Percentiles rank a stretch among this genome's conserved stretches.
Conservation (phyloP, 1,140 invertebrate species). For the Probaryconus sp. region DNA sequence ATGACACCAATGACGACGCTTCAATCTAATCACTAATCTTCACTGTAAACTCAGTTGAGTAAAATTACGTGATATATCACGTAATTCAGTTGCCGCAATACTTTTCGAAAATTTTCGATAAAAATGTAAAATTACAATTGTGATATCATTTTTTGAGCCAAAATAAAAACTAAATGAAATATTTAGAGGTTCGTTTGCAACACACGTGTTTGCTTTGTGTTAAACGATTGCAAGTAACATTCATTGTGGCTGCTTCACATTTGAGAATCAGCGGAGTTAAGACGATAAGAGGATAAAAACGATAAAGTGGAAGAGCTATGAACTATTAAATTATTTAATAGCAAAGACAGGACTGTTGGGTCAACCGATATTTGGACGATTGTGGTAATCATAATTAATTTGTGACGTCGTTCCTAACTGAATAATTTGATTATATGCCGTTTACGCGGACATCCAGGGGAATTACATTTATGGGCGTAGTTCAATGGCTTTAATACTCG, state of each 20-base stretch:
- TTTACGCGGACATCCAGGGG: slow-evolving; percentile 6
- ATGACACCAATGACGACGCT: slow-evolving; percentile 23
- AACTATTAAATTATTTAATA: slow-evolving; percentile 12
- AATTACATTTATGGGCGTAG: slow-evolving; percentile 36
- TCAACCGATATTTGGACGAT: slow-evolving; percentile 12
- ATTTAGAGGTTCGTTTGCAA: slow-evolving; percentile 12
- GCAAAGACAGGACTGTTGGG: not conserved
- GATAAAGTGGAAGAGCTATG: no score
- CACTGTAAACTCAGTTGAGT: no score
- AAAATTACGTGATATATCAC: no score
- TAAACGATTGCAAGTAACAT: slow-evolving; percentile 20
- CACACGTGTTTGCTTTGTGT: slow-evolving; percentile 15
- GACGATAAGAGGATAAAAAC: slow-evolving; percentile 9
- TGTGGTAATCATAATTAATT: slow-evolving; percentile 32
- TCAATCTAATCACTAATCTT: no score
- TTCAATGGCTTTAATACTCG: slow-evolving; percentile 43
- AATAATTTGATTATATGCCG: slow-evolving; percentile 31
- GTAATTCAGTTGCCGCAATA: no score
- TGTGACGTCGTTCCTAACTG: slow-evolving; percentile 20
- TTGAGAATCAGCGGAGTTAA: slow-evolving; percentile 14
- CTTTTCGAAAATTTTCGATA: no score
- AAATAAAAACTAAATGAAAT: slow-evolving; percentile 21
- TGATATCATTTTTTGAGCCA: no score
- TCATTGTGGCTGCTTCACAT: slow-evolving; percentile 6
- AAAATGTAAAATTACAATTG: no score